These are phyloP conservation scores for Chrysolina americana DNA, from an alignment of 2,888 invertebrate genomes.

Conservation along the genomic window DNA sequence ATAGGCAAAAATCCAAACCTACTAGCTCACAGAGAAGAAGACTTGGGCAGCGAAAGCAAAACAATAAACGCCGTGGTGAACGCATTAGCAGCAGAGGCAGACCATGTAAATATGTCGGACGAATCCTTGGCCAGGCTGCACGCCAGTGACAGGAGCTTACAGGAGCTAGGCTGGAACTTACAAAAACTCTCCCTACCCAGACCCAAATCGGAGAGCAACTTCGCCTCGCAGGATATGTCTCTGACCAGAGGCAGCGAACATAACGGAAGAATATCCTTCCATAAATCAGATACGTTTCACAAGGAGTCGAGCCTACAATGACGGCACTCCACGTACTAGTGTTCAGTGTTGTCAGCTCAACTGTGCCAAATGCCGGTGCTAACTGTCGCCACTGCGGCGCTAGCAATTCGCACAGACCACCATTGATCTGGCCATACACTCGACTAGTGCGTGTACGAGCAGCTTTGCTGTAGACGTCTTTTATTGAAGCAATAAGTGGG, in stretches of 20 bases:
- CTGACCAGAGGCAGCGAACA: slow-evolving; percentile 73
- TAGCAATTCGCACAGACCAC: slow-evolving; percentile 59
- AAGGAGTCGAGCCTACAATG: slow-evolving; percentile 79
- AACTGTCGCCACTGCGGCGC: slow-evolving; percentile 57
- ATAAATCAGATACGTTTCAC: slow-evolving; percentile 86
- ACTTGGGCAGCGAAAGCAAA: slow-evolving; percentile 80
- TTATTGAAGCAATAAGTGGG: slow-evolving; percentile 60
- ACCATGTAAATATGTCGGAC: slow-evolving; percentile 85
- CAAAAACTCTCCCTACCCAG: slow-evolving; percentile 82
- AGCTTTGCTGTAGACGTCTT: slow-evolving; percentile 20
- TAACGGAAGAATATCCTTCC: slow-evolving; percentile 76
- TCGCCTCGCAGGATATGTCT: slow-evolving; percentile 79
- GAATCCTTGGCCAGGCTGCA: slow-evolving; percentile 75
- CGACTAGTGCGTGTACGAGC: slow-evolving; percentile 56
- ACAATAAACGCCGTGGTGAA: slow-evolving; percentile 95
- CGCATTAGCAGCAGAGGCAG: slow-evolving; percentile 91
- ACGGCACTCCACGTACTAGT: slow-evolving; percentile 82
- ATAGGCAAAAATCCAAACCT: slow-evolving; percentile 98
- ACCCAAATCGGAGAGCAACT: slow-evolving; percentile 89
- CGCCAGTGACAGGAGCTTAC: slow-evolving; percentile 66
- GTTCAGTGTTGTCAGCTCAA: slow-evolving; percentile 62
- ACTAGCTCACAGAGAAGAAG: slow-evolving; percentile 84
- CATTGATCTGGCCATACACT: slow-evolving; percentile 55
- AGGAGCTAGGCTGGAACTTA: slow-evolving; percentile 77
- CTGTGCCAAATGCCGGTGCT: slow-evolving; percentile 61